Conservation (phyloP, 2,113 vertebrate genomes). For the Periophthalmus modestus region DNA sequence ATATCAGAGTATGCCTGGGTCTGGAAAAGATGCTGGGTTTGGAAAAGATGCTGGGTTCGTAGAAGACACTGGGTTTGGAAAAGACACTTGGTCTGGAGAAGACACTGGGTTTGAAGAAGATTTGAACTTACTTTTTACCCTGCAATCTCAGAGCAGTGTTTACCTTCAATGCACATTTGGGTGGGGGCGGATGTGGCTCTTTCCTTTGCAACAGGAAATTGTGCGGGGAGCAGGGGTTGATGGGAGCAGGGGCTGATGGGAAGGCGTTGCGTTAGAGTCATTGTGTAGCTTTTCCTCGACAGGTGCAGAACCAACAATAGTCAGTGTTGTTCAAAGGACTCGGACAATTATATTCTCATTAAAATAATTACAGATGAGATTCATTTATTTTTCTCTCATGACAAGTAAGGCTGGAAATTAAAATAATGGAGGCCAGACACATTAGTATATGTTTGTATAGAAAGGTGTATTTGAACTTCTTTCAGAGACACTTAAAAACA, state of each 20-base stretch:
- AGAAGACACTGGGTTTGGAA: no score
- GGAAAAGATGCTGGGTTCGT: no score
- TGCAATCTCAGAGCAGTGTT: constrained; percentile 48
- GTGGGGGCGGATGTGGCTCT: constrained; percentile 60
- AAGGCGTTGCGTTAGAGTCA: constrained; percentile 55
- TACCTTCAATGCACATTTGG: constrained; percentile 43
- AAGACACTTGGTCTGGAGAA: no score
- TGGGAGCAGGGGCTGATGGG: constrained; percentile 62
- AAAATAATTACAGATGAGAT: not conserved
- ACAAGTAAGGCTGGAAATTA: not conserved
- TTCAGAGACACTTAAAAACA: no score
- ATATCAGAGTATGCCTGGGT: not conserved
- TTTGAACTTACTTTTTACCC: not conserved
- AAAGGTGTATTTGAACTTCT: no score
- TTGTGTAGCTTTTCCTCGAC: constrained; percentile 70
- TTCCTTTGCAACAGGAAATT: constrained; percentile 76
- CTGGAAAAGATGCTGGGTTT: no score
- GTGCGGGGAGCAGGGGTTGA: constrained; percentile 58
- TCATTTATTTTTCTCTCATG: not conserved
- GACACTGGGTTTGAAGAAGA: no score
- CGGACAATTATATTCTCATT: constrained; percentile 9
- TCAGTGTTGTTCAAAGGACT: constrained; percentile 27
- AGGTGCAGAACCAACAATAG: constrained; percentile 59
- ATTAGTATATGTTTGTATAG: no score
- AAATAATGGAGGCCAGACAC: not conserved